Evolutionary conservation across 2,797 vertebrate genomes (phyloP).

Genomic region (Cyprinodon diabolis): DNA sequence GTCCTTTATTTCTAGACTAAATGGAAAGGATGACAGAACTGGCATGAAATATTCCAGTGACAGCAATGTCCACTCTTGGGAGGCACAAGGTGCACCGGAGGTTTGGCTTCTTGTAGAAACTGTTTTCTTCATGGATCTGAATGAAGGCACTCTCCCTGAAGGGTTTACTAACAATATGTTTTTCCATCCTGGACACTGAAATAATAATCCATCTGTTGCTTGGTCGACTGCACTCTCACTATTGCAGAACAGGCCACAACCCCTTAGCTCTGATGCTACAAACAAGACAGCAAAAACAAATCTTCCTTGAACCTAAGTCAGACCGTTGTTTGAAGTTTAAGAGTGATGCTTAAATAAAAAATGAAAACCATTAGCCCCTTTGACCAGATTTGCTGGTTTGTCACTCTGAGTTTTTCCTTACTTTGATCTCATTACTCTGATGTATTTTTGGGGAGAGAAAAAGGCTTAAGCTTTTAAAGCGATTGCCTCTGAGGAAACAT

Average conservation of each 20-base stretch:
- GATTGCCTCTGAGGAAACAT: slow-evolving; percentile 45
- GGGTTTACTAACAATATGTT: slow-evolving; percentile 55
- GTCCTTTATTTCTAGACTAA: slow-evolving; percentile 67
- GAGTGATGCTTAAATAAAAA: slow-evolving; percentile 23
- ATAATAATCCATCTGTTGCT: slow-evolving; percentile 47
- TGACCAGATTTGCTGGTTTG: slow-evolving; percentile 50
- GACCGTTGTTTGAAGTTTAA: slow-evolving; percentile 12
- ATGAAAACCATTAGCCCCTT: slow-evolving; percentile 28
- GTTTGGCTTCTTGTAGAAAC: slow-evolving; percentile 40
- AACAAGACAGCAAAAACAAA: slow-evolving; percentile 14
- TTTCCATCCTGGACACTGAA: slow-evolving; percentile 37
- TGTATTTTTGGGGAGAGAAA: slow-evolving; percentile 47
- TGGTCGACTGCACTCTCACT: slow-evolving; percentile 8
- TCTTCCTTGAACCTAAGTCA: slow-evolving; percentile 20
- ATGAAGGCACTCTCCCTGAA: slow-evolving; percentile 49
- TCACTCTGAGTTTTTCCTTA: slow-evolving; percentile 41
- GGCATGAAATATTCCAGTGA: slow-evolving; percentile 66
- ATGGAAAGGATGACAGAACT: slow-evolving; percentile 66
- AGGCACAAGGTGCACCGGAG: slow-evolving; percentile 60
- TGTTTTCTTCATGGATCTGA: slow-evolving; percentile 35
- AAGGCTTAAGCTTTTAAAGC: slow-evolving; percentile 57
- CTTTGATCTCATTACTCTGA: slow-evolving; percentile 64
- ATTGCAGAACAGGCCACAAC: slow-evolving; percentile 14
- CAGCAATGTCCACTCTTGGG: slow-evolving; percentile 48
- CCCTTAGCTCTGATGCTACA: slow-evolving; percentile 20